These are phyloP conservation scores for Artemisiospiza belli DNA, from an alignment of 2,113 vertebrate genomes.

Conservation along the genomic window DNA sequence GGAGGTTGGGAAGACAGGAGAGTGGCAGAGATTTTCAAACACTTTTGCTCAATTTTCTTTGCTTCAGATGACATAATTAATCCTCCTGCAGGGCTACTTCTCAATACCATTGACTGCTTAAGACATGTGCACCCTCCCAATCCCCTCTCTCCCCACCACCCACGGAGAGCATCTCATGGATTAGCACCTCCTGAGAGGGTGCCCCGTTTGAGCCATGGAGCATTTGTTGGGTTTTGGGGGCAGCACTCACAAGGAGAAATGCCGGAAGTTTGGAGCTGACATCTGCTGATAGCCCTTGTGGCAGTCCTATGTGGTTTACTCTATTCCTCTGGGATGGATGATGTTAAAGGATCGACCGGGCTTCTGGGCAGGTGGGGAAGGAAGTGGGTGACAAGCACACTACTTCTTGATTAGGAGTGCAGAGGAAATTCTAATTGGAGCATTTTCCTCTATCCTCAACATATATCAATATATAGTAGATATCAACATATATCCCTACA, in stretches of 20 bases:
- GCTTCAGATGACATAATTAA: slow-evolving; percentile 23
- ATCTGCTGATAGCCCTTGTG: background rate
- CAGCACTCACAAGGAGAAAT: background rate
- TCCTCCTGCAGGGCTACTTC: slow-evolving; percentile 1
- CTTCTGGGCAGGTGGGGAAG: background rate
- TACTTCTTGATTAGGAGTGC: background rate
- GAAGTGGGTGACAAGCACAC: background rate
- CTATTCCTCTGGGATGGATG: background rate
- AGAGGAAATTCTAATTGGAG: background rate
- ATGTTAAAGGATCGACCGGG: background rate
- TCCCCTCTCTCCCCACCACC: background rate
- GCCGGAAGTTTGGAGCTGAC: background rate
- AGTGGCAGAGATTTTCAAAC: background rate
- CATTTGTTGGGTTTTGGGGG: background rate
- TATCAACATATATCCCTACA: background rate
- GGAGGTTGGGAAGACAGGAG: background rate
- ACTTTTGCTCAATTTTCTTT: background rate
- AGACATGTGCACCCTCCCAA: background rate
- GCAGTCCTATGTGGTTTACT: background rate
- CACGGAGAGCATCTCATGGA: background rate
- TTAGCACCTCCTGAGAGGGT: background rate
- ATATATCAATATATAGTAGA: background rate
- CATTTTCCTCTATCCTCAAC: background rate
- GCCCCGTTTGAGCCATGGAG: background rate
- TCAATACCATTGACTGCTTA: background rate